Conservation (phyloP, 2,888 invertebrate genomes). For the Epirrita christyi region DNA sequence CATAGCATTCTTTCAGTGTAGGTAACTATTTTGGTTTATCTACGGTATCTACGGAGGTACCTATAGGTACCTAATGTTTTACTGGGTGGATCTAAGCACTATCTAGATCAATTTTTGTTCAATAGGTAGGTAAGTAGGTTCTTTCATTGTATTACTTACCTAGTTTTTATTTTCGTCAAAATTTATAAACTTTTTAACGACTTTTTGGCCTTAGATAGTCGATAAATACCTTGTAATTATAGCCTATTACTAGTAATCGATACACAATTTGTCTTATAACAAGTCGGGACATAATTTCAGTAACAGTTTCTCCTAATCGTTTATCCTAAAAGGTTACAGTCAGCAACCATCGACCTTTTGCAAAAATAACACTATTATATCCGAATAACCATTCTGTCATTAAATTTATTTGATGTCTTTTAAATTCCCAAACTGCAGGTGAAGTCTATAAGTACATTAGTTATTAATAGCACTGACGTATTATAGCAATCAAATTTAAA, state of each 20-base stretch:
- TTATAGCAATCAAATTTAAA: not conserved
- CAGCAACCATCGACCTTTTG: not conserved
- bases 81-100: too few relatives aligned
- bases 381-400: not conserved
- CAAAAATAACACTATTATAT: not conserved
- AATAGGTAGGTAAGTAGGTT: too few relatives aligned
- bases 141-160: too few relatives aligned
- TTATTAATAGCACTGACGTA: not conserved
- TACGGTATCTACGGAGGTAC: too few relatives aligned
- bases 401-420: not conserved
- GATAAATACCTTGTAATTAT: not conserved
- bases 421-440: constrained; percentile 24
- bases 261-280: not conserved
- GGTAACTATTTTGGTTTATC: too few relatives aligned
- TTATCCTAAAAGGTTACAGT: not conserved
- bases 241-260: not conserved
- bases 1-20: too few relatives aligned
- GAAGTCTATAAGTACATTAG: not conserved
- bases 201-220: too few relatives aligned
- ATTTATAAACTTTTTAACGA: too few relatives aligned
- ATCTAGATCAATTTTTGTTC: too few relatives aligned
- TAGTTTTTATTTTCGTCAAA: too few relatives aligned
- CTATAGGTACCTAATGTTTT: too few relatives aligned
- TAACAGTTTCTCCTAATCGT: not conserved
- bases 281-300: not conserved